Evolutionary conservation across 2,113 vertebrate genomes (phyloP), one percentile per base, ranked within the genome.

Genomic region (Apistogramma diplotaenia): DNA sequence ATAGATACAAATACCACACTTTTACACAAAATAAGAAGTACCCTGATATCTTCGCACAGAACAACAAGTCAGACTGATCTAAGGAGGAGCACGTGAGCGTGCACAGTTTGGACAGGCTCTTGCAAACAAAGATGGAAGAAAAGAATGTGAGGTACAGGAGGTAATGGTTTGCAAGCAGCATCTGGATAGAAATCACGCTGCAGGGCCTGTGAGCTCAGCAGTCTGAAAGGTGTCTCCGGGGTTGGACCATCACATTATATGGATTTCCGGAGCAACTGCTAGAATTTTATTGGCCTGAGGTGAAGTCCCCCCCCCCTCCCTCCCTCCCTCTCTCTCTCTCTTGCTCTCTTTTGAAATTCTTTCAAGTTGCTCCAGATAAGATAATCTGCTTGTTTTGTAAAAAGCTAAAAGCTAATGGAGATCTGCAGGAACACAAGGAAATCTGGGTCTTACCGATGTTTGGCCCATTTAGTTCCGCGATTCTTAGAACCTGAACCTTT

Each of bases 41-140:
- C 91, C 92, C 91, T 94, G 90, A 93, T 89, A 78, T 77, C 76
- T 70, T 82, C 33, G 82, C 55, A 72, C 70, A 74, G 27, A 86
- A 78, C 16, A 81, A 70, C 43, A 82, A 5, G n/a, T 56, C 70
- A 77, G 16, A 81, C 53, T 31, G 57, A 16, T 81, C 33, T 60
- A 23, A 73, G 74, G 10, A 55, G 33, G 11, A 84, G 53, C 43
- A 60, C 6, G 31, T 4, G 10, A 35, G 23, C 21, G 74, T 76
- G 54, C 65, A 81, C 60, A 81, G 49, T 85, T 84, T 76, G 54
- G 72, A 87, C 74, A 82, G 59, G 79, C 29, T 58, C 29, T 57
- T 37, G 2, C 53, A 76, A 55, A 70, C 74, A 82, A 83, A 31
- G 7, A 51, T 35, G 60, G 11, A 85, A 49, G 25, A 61, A 43